A percentile compares a stretch with the other conserved stretches of the same genome.
Evolutionary conservation across 2,888 invertebrate genomes (phyloP).

Genomic region (Cataglyphis altisquamis): DNA sequence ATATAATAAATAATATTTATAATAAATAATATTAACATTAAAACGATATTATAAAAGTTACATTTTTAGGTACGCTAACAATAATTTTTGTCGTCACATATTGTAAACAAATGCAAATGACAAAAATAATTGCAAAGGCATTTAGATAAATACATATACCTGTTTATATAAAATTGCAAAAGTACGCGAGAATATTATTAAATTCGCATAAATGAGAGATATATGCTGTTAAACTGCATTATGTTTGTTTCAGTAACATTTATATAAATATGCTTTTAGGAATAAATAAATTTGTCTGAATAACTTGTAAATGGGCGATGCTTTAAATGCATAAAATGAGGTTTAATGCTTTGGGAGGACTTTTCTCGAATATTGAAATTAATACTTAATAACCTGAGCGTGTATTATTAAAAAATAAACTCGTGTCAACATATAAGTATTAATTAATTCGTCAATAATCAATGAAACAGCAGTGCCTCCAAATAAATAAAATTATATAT

Average conservation of each 20-base stretch:
- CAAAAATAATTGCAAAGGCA: not conserved
- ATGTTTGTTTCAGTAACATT: not conserved
- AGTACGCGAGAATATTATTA: not conserved
- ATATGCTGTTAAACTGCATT: not conserved
- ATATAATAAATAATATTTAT: too few species aligned
- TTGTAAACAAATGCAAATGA: too few species aligned
- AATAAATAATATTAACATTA: too few species aligned
- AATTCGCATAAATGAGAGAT: not conserved
- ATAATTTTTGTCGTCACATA: too few species aligned
- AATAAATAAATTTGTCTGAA: conserved; percentile 25
- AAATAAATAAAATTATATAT: conserved; percentile 46
- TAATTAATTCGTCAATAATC: conserved; percentile 53
- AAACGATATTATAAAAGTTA: too few species aligned
- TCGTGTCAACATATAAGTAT: conserved; percentile 21
- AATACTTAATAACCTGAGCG: conserved; percentile 17
- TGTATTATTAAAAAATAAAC: conserved; percentile 34
- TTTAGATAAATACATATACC: not conserved
- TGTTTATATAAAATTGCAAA: not conserved
- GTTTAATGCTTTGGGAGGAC: conserved; percentile 8
- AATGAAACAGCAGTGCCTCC: conserved; percentile 34
- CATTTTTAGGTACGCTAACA: too few species aligned
- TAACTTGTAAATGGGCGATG: not conserved
- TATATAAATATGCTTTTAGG: not conserved
- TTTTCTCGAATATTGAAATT: conserved; percentile 23
- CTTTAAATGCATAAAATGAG: conserved; percentile 5